Base-by-base conservation (phyloP, 2,113 vertebrate genomes). In the Erythrolamprus reginae region DNA sequence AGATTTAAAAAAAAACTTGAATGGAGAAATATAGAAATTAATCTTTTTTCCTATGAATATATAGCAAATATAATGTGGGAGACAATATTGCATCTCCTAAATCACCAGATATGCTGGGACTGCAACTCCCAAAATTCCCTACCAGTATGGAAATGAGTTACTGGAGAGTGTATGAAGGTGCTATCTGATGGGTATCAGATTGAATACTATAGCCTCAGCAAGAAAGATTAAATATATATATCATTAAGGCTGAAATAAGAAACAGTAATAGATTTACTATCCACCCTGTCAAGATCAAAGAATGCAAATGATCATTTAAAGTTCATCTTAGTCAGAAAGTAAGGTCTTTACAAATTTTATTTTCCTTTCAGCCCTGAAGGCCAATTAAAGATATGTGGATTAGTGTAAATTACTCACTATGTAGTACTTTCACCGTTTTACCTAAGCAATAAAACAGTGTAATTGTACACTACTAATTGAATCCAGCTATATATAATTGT, bases 381-480 rank as follows among this genome's bases (percentile, higher is more conserved):
- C 92, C 96, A 96, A 97, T 97, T 97, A 96, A 96, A 96, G 95
- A 95, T 95, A 96, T 38, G 92, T 88, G 90, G 95, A 96, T 97
- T 96, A 97, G 96, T 97, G 96, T 96, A 97, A 97, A 97, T 97
- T 96, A 95, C 93, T 95, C 86, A 91, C 95, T 94, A 96, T 91
- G 96, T 95, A 96, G 93, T 95, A 95, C 95, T 96, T 97, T 96
- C 96, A 95, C 97, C 96, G 95, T 95, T 97, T 96, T 96, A 97
- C 97, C 96, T 96, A 97, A 97, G 96, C 96, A 95, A 97, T 97
- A 97, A 97, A 97, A 96, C 96, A 94, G 95, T 93, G 95, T 97
- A 97, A 97, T 97, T 97, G 96, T 95, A 97, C 96, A 96, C 94
- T 95, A 96, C 94, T 97, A 97, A 98, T 97, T 97, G 96, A 97